Percentiles rank a stretch among this genome's conserved stretches.
Conservation (phyloP, 2,797 vertebrate species). For the Coranthus polyacanthus region DNA sequence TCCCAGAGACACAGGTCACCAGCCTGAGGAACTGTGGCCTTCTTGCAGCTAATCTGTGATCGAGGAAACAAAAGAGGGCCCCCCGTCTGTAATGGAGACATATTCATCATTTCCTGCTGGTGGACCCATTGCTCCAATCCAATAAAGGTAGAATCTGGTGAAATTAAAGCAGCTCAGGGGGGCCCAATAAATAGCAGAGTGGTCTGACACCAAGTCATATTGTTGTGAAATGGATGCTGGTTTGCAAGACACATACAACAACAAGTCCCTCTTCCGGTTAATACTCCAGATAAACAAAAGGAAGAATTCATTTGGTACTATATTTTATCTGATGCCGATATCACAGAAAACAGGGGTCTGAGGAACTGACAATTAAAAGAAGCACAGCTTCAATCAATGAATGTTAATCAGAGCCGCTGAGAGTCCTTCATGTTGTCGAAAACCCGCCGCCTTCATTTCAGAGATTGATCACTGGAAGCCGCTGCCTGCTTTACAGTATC, state of each 20-base stretch:
- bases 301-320: neutral
- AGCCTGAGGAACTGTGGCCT: too few species aligned
- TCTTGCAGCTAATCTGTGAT: too few species aligned
- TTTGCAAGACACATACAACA: neutral
- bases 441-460: slow-evolving; percentile 23
- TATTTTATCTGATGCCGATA: slow-evolving; percentile 43
- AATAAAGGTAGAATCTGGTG: neutral
- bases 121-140: neutral
- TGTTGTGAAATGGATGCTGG: neutral
- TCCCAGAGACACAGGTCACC: too few species aligned
- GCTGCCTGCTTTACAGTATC: slow-evolving; percentile 25
- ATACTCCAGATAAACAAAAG: neutral
- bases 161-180: slow-evolving; percentile 10
- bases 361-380: slow-evolving; percentile 62
- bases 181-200: too few species aligned
- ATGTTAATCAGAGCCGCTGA: slow-evolving; percentile 46
- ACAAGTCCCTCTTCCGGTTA: neutral
- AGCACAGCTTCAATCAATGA: slow-evolving; percentile 42
- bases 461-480: slow-evolving; percentile 36
- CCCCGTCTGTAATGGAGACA: too few species aligned
- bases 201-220: neutral
- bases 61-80: too few species aligned
- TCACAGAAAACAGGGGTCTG: slow-evolving; percentile 34
- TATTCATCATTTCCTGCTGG: neutral
- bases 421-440: slow-evolving; percentile 34